Conservation (phyloP, 1,140 invertebrate genomes). For the Epicauta chinensis region DNA sequence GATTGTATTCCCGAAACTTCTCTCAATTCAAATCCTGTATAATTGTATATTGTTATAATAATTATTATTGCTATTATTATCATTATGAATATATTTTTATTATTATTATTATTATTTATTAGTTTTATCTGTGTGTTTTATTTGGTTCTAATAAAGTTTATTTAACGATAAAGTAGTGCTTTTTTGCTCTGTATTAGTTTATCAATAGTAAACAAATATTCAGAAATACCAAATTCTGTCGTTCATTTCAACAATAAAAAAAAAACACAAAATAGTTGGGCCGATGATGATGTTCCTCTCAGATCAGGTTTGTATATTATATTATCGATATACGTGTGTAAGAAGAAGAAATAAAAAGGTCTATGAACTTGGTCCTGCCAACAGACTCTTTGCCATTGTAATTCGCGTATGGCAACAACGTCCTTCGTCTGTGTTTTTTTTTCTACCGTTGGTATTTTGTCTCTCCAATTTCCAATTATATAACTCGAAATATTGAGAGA, state of each 20-base stretch:
- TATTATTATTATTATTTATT: constrained; percentile 22
- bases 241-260: too few species aligned
- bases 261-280: too few species aligned
- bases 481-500: not conserved
- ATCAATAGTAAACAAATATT: constrained; percentile 4
- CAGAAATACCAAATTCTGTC: too few species aligned
- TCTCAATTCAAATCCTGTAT: constrained; percentile 13
- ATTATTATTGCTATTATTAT: too few species aligned
- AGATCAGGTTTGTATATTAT: constrained; percentile 12
- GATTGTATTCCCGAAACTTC: not conserved
- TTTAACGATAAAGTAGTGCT: constrained; percentile 18
- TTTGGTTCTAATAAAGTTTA: constrained; percentile 23
- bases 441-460: constrained; percentile 1
- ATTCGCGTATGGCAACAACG: constrained; percentile 12
- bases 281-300: too few species aligned
- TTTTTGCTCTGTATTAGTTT: not conserved
- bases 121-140: constrained; percentile 22
- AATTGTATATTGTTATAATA: constrained; percentile 23
- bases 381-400: constrained; percentile 12
- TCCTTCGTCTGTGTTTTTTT: constrained; percentile 5
- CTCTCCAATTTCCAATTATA: constrained; percentile 2
- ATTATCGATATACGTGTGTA: not conserved
- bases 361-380: constrained; percentile 14
- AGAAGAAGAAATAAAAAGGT: not conserved
- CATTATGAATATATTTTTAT: too few species aligned